Percentiles rank a stretch among this genome's conserved stretches.
Conservation (phyloP, 2,888 invertebrate species). For the Idaea aversata region DNA sequence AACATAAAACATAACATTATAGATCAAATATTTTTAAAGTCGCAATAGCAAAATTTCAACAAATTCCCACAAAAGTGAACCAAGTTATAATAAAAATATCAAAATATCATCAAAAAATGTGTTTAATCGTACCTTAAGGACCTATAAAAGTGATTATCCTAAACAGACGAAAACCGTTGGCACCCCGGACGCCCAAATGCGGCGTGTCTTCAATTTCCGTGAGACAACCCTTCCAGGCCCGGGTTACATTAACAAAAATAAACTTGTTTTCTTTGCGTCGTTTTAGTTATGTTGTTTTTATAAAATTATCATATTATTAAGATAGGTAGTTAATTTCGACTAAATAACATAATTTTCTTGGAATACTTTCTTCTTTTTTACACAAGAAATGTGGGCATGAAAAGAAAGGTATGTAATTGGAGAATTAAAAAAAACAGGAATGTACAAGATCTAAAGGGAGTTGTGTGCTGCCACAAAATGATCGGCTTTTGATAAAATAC, state of each 20-base stretch:
- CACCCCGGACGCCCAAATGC: slow-evolving; percentile 34
- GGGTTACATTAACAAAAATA: slow-evolving; percentile 42
- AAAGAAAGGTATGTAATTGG: too few species aligned
- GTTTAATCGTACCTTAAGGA: neutral
- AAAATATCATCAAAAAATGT: neutral
- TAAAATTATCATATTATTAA: slow-evolving; percentile 15
- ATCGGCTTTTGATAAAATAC: too few species aligned
- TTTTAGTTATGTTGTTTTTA: slow-evolving; percentile 17
- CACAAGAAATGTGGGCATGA: too few species aligned
- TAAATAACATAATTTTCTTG: too few species aligned
- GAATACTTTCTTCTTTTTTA: too few species aligned
- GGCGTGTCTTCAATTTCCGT: slow-evolving; percentile 51
- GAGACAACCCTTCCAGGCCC: slow-evolving; percentile 44
- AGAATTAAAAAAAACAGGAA: too few species aligned
- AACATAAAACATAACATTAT: too few species aligned
- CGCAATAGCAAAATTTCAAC: too few species aligned
- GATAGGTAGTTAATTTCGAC: slow-evolving; percentile 1
- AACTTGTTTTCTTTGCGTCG: slow-evolving; percentile 16
- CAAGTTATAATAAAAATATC: neutral
- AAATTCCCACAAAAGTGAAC: neutral
- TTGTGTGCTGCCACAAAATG: too few species aligned
- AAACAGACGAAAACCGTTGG: slow-evolving; percentile 16
- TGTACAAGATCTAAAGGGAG: too few species aligned
- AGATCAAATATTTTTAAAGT: too few species aligned
- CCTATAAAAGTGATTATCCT: neutral